Conservation (phyloP, 1,140 invertebrate species). For the Muscidifurax raptorellus region DNA sequence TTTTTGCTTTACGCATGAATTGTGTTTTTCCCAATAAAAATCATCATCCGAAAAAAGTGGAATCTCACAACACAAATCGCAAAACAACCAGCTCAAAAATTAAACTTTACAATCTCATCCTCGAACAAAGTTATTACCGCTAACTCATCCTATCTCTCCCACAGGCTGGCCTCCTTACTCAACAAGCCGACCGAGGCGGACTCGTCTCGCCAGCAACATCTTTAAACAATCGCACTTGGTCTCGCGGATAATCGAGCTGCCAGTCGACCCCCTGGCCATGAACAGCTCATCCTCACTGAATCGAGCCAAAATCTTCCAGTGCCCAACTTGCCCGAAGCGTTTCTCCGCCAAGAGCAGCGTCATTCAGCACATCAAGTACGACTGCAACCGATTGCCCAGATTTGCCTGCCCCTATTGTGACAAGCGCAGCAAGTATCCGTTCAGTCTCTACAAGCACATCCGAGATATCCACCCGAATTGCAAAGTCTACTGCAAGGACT, state of each 20-base stretch:
- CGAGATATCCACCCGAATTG: constrained; percentile 15
- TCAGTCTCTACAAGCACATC: constrained; percentile 49
- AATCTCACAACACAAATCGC: no score
- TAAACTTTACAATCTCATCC: neutral
- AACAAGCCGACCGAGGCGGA: neutral
- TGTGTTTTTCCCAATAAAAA: neutral
- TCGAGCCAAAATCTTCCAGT: constrained; percentile 26
- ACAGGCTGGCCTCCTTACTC: constrained; percentile 22
- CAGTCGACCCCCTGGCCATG: neutral
- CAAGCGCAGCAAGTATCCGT: constrained; percentile 48
- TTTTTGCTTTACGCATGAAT: neutral
- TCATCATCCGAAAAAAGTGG: neutral
- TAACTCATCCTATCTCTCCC: neutral
- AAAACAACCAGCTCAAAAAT: neutral
- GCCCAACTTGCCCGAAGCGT: constrained; percentile 41
- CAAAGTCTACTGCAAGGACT: constrained; percentile 35
- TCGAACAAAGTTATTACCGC: neutral
- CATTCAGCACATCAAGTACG: constrained; percentile 46
- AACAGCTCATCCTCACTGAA: neutral
- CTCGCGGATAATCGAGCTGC: constrained; percentile 26
- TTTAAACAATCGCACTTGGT: neutral
- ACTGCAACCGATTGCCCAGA: constrained; percentile 41
- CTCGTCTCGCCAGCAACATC: neutral
- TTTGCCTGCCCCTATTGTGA: constrained; percentile 44
- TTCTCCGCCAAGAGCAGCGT: constrained; percentile 45